Conservation (phyloP, 2,797 vertebrate genomes). For the Octomys mimax region DNA sequence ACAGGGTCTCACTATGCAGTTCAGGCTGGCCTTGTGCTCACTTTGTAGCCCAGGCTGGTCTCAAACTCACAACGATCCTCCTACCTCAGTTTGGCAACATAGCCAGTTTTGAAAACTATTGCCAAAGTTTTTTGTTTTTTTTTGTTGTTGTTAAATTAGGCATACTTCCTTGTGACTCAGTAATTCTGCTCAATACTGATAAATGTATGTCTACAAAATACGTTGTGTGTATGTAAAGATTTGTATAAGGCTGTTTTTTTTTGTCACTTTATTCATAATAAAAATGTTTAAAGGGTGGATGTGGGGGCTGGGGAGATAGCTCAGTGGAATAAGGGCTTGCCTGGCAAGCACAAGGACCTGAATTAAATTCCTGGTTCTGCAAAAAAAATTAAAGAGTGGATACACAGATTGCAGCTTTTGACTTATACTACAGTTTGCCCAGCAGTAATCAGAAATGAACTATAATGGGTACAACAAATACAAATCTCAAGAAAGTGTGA, state of each 20-base stretch:
- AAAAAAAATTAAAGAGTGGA: too few relatives aligned
- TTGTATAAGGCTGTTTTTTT: background rate
- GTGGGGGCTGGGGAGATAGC: too few relatives aligned
- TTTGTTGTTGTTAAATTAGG: background rate
- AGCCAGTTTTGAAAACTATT: background rate
- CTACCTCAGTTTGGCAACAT: too few relatives aligned
- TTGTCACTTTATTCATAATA: background rate
- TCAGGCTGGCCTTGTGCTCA: too few relatives aligned
- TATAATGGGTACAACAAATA: rapidly evolving
- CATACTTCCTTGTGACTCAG: too few relatives aligned
- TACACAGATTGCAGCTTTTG: background rate
- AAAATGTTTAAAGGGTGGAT: background rate
- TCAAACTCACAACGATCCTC: too few relatives aligned
- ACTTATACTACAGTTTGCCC: background rate
- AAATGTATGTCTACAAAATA: background rate
- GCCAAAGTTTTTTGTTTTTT: background rate
- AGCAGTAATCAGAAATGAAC: background rate
- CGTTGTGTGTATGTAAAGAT: too few relatives aligned
- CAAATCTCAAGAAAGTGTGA: background rate
- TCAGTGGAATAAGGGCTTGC: too few relatives aligned
- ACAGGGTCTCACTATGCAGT: too few relatives aligned
- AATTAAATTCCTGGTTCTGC: too few relatives aligned
- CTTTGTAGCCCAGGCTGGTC: too few relatives aligned
- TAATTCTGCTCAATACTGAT: background rate
- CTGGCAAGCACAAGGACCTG: too few relatives aligned